These are phyloP conservation scores for Odobenus rosmarus DNA, from an alignment of 2,113 vertebrate genomes.

Conservation along the genomic window DNA sequence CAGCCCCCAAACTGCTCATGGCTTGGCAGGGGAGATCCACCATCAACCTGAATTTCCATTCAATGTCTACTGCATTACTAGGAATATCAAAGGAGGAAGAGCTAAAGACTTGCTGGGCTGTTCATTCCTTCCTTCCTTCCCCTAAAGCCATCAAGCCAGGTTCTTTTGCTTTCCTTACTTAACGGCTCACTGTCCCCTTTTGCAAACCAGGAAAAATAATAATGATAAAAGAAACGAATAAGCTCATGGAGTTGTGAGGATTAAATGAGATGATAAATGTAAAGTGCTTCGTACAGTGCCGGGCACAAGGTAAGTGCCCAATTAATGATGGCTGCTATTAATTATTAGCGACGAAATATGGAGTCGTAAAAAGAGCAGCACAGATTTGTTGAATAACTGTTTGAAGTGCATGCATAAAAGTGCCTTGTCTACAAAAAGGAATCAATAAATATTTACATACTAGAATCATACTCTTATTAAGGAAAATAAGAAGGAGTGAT, in stretches of 20 bases:
- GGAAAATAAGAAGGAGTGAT: not conserved
- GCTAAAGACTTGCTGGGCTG: not conserved
- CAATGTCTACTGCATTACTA: accelerated
- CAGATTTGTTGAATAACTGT: not conserved
- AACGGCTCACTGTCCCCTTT: not conserved
- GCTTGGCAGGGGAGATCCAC: not conserved
- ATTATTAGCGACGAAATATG: not conserved
- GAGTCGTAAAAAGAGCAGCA: not conserved
- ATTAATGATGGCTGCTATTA: not conserved
- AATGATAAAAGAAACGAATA: not conserved
- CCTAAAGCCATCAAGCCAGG: not conserved
- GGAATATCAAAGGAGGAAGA: not conserved
- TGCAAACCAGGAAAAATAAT: not conserved
- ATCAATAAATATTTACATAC: not conserved
- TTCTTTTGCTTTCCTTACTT: not conserved
- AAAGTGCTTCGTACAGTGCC: too few species aligned
- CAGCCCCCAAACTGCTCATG: too few species aligned
- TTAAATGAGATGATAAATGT: not conserved
- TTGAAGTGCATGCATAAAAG: not conserved
- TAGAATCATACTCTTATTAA: not conserved
- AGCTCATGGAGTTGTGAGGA: not conserved
- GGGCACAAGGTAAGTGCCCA: not conserved
- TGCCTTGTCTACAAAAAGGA: not conserved
- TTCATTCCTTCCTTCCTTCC: not conserved
- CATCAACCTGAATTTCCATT: accelerated